Conservation (phyloP, 2,113 vertebrate species). For the Eulemur rufifrons region DNA sequence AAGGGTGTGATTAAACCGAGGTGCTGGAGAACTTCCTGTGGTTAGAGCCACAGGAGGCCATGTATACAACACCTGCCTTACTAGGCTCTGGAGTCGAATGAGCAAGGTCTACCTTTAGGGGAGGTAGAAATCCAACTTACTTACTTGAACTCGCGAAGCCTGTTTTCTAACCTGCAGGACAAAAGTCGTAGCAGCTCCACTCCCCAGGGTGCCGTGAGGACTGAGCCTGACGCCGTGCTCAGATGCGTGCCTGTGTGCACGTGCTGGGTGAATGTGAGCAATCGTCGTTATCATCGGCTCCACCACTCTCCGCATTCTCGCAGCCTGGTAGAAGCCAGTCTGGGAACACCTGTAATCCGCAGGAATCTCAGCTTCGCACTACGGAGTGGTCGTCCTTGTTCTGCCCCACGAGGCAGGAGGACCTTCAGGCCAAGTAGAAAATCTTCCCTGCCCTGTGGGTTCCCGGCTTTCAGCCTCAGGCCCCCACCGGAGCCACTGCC, state of each 20-base stretch:
- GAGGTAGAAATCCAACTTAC: too few relatives aligned
- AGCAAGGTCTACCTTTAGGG: fast-evolving
- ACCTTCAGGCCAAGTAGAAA: fast-evolving
- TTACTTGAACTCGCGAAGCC: fast-evolving
- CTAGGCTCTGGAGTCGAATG: neutral
- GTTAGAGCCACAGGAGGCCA: fast-evolving
- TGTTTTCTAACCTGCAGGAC: neutral
- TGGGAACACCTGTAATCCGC: neutral
- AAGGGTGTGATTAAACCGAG: fast-evolving
- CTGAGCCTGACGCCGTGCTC: fast-evolving
- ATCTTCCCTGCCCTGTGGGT: fast-evolving
- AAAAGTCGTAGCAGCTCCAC: neutral
- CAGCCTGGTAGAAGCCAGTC: fast-evolving
- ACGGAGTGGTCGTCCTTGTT: fast-evolving
- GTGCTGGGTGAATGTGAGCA: fast-evolving
- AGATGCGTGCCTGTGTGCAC: fast-evolving
- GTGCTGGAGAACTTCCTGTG: neutral
- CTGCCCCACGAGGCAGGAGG: fast-evolving
- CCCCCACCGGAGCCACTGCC: neutral
- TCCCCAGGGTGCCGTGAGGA: fast-evolving
- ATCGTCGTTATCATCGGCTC: fast-evolving
- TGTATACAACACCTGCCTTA: fast-evolving
- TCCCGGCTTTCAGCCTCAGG: fast-evolving
- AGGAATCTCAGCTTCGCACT: neutral
- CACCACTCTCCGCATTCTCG: fast-evolving